Base-by-base conservation (phyloP, 2,113 vertebrate species). In the Alethe castanea region DNA sequence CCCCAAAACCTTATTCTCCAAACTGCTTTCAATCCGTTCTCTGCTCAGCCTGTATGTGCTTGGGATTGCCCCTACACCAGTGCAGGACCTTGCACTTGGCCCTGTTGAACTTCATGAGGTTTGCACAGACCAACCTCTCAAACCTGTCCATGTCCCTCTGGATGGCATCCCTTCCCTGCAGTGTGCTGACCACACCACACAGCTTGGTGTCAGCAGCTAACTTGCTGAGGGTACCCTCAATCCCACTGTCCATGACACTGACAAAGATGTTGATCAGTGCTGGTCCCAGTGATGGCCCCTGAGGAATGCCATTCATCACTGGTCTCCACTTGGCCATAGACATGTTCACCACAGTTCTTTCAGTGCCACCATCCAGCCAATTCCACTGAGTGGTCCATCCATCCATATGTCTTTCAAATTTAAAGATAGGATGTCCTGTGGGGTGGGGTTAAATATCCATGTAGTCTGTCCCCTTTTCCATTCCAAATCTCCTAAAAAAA, bases 61-160 rank as follows among this genome's bases (percentile, higher is more conserved):
- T 53, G 53, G 19, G 11, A 74, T 22, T 61, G 13, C 11, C 24
- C 19, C 31, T 12, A 2, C 6, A 29, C 16, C 0, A 0, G 24
- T 6, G 14, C 38, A 67, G 28, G 16, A 45, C 45, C 29, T 60
- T 53, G 17, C 15, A 13, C 5, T 18, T 67, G n/a, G 11, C 45
- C n/a, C 14, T 47, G n/a, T 22, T 47, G 24, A 25, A 31, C 8
- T 35, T 67, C 45, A 47, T 22, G 38, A 47, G 6, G 11, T 18
- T 57, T 0, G 0, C 29, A 25, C 0, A 0, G 4, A 9, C 17
- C 19, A n/a, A 11, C 9, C 11, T 67, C 29, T 74, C 45, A 53
- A 25, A 28, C 16, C n/a, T 31, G 16, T 25, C 53, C 25, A 7
- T 8, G 13, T 47, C 61, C 25, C 29, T 60, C 45, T 53, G 86